Percentiles rank a stretch among this genome's conserved stretches.
Evolutionary conservation across 2,113 vertebrate genomes (phyloP).

Genomic region (Channa argus): DNA sequence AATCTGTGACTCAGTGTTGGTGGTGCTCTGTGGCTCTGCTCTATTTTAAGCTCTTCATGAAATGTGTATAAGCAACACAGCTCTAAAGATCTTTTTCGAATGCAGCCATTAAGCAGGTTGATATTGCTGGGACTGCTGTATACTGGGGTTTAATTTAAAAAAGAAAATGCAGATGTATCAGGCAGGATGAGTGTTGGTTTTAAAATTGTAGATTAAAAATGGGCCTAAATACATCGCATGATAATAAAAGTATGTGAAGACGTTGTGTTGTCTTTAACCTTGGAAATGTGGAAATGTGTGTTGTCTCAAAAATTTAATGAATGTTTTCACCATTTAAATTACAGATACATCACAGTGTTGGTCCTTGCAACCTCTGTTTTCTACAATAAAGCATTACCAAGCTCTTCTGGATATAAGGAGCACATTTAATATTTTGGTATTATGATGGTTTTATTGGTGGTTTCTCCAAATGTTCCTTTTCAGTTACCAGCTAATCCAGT

Average conservation of each 20-base stretch:
- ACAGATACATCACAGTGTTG: too few species aligned
- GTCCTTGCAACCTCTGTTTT: too few species aligned
- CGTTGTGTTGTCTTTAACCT: not conserved
- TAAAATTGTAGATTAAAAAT: not conserved
- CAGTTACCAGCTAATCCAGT: too few species aligned
- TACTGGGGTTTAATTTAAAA: too few species aligned
- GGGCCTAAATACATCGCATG: not conserved
- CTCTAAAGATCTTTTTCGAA: conserved; percentile 22
- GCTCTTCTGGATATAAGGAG: too few species aligned
- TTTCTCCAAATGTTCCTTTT: too few species aligned
- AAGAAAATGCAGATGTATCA: not conserved
- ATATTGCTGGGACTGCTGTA: not conserved
- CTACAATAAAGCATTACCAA: too few species aligned
- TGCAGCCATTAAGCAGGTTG: not conserved
- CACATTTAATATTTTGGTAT: too few species aligned
- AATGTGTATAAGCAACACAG: conserved; percentile 28
- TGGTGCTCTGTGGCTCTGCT: not conserved
- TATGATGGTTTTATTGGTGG: too few species aligned
- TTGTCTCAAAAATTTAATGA: too few species aligned
- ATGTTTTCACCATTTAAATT: too few species aligned
- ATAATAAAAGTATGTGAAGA: not conserved
- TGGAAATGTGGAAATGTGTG: too few species aligned
- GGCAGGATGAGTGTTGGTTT: not conserved
- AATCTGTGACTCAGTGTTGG: conserved; percentile 1
- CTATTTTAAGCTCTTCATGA: conserved; percentile 38